These are phyloP conservation scores for Cepaea hortensis DNA, from an alignment of 2,888 invertebrate species.

Conservation along the genomic window DNA sequence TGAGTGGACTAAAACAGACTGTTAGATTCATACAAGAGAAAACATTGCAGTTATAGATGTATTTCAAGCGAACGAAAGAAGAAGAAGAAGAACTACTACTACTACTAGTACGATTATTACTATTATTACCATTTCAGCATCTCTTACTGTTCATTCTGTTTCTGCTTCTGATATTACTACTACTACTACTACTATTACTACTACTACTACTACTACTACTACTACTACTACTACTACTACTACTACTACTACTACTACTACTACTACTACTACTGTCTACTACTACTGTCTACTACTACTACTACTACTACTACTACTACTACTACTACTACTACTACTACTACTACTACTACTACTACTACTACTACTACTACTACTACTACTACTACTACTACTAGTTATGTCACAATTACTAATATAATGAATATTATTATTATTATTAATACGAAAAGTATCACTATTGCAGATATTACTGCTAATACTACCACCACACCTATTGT, in stretches of 20 bases:
- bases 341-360: background rate
- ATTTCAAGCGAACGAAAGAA: too few species aligned
- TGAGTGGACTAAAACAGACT: too few species aligned
- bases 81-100: too few species aligned
- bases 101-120: conserved; percentile 10
- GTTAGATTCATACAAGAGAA: too few species aligned
- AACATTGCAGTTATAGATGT: too few species aligned
- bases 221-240: conserved; percentile 37
- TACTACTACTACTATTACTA: conserved; percentile 33
- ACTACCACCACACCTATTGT: background rate
- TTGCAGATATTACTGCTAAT: background rate
- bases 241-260: conserved; percentile 33
- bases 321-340: conserved; percentile 16
- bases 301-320: too few species aligned
- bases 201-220: conserved; percentile 34
- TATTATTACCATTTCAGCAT: too few species aligned
- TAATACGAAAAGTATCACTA: conserved; percentile 14
- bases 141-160: background rate
- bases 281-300: too few species aligned
- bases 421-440: background rate
- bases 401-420: background rate
- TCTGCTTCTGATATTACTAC: conserved; percentile 20
- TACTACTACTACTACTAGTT: background rate
- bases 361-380: background rate
- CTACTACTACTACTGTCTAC: background rate